A percentile compares a stretch with the other conserved stretches of the same genome.
Evolutionary conservation across 2,113 vertebrate genomes (phyloP).

Genomic region (Lophius piscatorius): DNA sequence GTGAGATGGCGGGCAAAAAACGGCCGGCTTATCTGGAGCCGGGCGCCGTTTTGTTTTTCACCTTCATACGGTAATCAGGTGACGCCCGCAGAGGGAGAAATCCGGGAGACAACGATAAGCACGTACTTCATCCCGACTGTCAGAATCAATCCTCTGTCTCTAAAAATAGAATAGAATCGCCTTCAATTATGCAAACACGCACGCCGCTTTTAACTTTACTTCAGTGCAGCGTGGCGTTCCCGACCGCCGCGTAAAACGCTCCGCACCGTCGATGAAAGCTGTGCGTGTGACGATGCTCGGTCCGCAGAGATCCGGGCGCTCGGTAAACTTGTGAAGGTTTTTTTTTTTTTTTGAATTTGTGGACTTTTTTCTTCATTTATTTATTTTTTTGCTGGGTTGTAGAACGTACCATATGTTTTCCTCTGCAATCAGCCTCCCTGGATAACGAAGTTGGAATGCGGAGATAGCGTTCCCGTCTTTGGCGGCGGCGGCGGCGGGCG

Average conservation of each 20-base stretch:
- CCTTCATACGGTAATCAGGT: conserved; percentile 49
- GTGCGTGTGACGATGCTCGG: conserved; percentile 3
- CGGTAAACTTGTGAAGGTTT: conserved; percentile 50
- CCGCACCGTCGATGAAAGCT: conserved; percentile 12
- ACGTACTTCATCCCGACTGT: conserved; percentile 43
- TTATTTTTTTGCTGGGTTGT: conserved; percentile 38
- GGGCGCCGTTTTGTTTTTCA: conserved; percentile 41
- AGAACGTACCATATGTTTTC: conserved; percentile 65
- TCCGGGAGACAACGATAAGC: conserved; percentile 46
- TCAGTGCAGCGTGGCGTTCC: too few species aligned
- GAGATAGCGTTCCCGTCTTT: conserved; percentile 40
- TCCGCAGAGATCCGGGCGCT: conserved; percentile 25
- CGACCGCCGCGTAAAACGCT: background rate
- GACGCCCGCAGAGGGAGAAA: conserved; percentile 28
- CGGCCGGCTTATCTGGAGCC: conserved; percentile 39
- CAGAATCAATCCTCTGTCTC: conserved; percentile 40
- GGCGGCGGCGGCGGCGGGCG: conserved; percentile 43
- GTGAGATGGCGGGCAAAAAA: conserved; percentile 46
- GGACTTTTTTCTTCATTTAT: conserved; percentile 61
- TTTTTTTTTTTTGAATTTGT: conserved; percentile 70
- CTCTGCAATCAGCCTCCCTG: conserved; percentile 52
- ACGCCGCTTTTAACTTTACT: background rate
- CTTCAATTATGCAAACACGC: conserved; percentile 33
- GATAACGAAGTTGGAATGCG: conserved; percentile 40
- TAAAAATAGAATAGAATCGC: conserved; percentile 11